Base-by-base conservation (phyloP, 2,888 invertebrate genomes). In the Matsumyia berberina region DNA sequence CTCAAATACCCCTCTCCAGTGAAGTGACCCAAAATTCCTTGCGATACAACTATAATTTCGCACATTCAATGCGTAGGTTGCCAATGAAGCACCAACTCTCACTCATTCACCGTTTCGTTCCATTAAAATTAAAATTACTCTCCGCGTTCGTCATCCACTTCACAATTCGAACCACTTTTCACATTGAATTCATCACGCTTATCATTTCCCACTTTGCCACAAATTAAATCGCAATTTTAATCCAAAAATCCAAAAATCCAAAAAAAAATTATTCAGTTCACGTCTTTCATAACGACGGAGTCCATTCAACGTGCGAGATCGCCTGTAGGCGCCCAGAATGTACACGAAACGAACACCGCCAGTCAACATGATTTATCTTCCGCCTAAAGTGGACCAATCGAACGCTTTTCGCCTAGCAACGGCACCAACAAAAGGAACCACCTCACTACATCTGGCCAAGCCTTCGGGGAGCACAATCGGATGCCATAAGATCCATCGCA, bases 361-460 rank as follows among this genome's bases (percentile, higher is more conserved):
- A 33, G 31, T 58, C 76, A 37, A 60, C 60, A 58, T 81, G 60
- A 82, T 77, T 82, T 82, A 82, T 82, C 66, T 77, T 69, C 53
- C 4, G 35, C 39, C 42, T 24, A 35, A 64, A 76, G 69, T 70
- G 76, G 57, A 76, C 51, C 77, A 64, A 49, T 2, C 15, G 64
- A 46, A 51, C 44, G 31, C 78, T 79, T 64, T 72, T 57, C n/a
- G n/a, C n/a, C n/a, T n/a, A 46, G 29, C 73, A 11, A 15, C 9
- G 39, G 49, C 46, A 31, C n/a, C 24, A 31, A 37, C 6, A 44
- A 11, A 39, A 9, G 5, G 15, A 44, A 55, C 35, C 39, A 17
- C 31, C 53, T 15, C 24, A 29, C 46, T 33, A 42, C 35, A 60
- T 42, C 67, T 58, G 60, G 39, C 82, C 70, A 64, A 82, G 66